A percentile compares a stretch with the other conserved stretches of the same genome.
phyloP scores from a whole-genome alignment of 2,888 invertebrate species.

The Pseudococcus jackbeardsleyi region DNA sequence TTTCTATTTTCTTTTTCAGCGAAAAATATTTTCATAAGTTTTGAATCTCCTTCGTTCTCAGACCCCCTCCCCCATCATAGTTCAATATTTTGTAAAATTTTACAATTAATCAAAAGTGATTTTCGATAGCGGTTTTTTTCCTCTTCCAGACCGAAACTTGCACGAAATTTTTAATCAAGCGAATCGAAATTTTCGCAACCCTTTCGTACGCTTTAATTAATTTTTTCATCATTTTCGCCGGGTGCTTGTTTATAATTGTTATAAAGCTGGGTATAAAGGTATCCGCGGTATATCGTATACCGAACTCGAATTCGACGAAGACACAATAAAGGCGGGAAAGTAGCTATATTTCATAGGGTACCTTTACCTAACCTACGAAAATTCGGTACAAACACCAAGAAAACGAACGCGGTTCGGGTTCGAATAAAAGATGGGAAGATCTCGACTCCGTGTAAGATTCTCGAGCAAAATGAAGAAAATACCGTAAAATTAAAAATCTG shows the following conservation, averaged over 20 bases:
- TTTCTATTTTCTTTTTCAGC: not conserved
- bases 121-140: too few species aligned
- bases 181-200: too few species aligned
- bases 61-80: too few species aligned
- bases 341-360: not conserved
- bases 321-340: slow-evolving; percentile 40
- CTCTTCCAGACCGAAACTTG: too few species aligned
- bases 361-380: not conserved
- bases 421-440: not conserved
- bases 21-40: too few species aligned
- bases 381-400: not conserved
- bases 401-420: not conserved
- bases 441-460: not conserved
- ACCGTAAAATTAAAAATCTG: not conserved
- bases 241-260: not conserved
- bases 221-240: not conserved
- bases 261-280: not conserved
- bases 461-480: not conserved
- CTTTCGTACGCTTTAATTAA: not conserved
- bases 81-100: too few species aligned
- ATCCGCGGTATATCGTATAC: not conserved
- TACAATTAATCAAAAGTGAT: too few species aligned
- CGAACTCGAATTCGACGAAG: not conserved
- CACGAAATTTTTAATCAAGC: too few species aligned
- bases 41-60: too few species aligned